Conservation (phyloP, 2,888 invertebrate species). For the Epirrhoe tristata region DNA sequence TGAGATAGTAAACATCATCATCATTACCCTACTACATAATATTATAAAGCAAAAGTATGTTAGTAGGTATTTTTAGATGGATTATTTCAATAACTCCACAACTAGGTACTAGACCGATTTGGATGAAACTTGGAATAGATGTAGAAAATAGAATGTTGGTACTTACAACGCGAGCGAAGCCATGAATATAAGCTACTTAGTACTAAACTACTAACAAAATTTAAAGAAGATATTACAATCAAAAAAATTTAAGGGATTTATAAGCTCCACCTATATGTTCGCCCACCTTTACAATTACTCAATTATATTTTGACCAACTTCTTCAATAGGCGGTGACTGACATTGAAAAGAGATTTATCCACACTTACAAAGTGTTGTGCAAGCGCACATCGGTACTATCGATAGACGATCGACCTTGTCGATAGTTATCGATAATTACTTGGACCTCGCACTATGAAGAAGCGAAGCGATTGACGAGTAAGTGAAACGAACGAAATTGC, state of each 20-base stretch:
- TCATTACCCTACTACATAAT: not conserved
- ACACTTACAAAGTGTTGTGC: constrained; percentile 39
- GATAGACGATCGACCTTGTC: constrained; percentile 45
- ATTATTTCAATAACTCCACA: no score
- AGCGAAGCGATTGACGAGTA: constrained; percentile 27
- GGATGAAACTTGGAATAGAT: no score
- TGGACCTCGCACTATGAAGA: not conserved
- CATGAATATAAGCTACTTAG: no score
- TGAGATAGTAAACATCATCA: constrained; percentile 11
- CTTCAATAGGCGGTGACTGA: not conserved
- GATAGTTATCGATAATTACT: constrained; percentile 42
- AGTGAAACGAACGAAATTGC: not conserved
- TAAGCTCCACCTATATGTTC: no score
- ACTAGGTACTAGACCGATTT: no score
- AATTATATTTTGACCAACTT: not conserved
- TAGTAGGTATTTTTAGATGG: no score
- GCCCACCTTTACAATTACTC: not conserved
- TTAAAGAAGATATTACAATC: no score
- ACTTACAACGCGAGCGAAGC: no score
- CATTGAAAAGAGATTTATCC: constrained; percentile 27
- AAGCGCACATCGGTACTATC: constrained; percentile 39
- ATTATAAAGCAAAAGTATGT: not conserved
- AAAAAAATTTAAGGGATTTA: no score
- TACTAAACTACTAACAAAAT: no score
- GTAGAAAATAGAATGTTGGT: no score